Percentiles rank a stretch among this genome's conserved stretches.
phyloP scores from a whole-genome alignment of 2,797 vertebrate genomes.

The Sebastes hubbsi region DNA sequence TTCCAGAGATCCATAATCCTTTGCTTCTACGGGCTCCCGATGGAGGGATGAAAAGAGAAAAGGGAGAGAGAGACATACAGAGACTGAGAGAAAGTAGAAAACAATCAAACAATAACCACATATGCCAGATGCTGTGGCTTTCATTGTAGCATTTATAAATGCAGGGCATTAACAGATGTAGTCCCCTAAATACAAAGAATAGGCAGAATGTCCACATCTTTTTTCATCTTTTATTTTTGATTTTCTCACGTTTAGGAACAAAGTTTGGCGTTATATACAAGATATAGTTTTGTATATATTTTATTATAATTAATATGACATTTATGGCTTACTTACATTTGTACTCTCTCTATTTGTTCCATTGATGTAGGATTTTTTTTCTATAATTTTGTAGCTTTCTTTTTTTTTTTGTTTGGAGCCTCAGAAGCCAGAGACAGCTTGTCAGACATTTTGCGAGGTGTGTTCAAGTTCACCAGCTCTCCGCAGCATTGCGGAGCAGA shows the following conservation, averaged over 20 bases:
- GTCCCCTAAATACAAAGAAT: slow-evolving; percentile 43
- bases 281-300: neutral
- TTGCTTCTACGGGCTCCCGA: slow-evolving; percentile 78
- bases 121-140: slow-evolving; percentile 78
- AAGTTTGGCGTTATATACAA: slow-evolving; percentile 28
- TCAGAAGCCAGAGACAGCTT: slow-evolving; percentile 65
- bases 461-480: slow-evolving; percentile 76
- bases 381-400: neutral
- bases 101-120: slow-evolving; percentile 80
- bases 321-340: slow-evolving; percentile 4
- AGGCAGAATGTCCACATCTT: slow-evolving; percentile 12
- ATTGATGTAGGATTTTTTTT: neutral
- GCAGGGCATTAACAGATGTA: slow-evolving; percentile 60
- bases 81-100: slow-evolving; percentile 73
- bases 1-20: slow-evolving; percentile 83
- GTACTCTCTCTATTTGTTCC: neutral
- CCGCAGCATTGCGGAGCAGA: slow-evolving; percentile 85
- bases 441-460: slow-evolving; percentile 74
- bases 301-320: neutral
- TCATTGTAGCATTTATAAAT: slow-evolving; percentile 72
- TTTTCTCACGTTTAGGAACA: slow-evolving; percentile 9
- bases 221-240: slow-evolving; percentile 32
- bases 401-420: neutral
- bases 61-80: slow-evolving; percentile 68
- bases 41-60: slow-evolving; percentile 79